Evolutionary conservation across 2,888 invertebrate species (phyloP).

Genomic region (Chirona hameri): DNA sequence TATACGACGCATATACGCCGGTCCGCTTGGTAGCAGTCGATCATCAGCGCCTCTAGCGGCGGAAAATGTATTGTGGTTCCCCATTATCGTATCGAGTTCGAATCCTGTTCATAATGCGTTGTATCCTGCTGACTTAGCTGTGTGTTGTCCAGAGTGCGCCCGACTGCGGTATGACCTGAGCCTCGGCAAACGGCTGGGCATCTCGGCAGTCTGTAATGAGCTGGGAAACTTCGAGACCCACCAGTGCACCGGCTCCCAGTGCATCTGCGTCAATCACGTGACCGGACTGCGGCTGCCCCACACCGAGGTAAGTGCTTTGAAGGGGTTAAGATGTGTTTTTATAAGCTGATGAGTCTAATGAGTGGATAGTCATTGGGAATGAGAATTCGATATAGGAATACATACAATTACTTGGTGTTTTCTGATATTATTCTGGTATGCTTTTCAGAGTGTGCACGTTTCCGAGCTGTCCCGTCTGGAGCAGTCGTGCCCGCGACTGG

Average conservation of each 20-base stretch:
- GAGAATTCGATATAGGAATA: no score
- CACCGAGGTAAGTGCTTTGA: neutral
- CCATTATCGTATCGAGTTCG: no score
- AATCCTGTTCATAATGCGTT: no score
- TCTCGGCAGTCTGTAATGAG: constrained; percentile 35
- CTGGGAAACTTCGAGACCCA: constrained; percentile 38
- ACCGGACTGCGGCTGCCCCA: constrained; percentile 28
- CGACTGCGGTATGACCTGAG: constrained; percentile 33
- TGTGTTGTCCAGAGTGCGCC: constrained; percentile 32
- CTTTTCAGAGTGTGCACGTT: neutral
- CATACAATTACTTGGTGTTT: no score
- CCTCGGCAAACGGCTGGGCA: constrained; percentile 10
- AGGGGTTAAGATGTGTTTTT: no score
- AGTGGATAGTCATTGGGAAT: no score
- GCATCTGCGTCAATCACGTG: constrained; percentile 37
- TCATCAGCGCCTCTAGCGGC: no score
- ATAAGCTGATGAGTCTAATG: no score
- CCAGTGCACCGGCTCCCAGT: constrained; percentile 38
- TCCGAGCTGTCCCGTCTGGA: neutral
- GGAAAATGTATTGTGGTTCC: no score
- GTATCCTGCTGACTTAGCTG: no score
- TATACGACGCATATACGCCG: no score
- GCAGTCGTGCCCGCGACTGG: neutral
- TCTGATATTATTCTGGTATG: neutral
- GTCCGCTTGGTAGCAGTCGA: no score